phyloP scores from a whole-genome alignment of 2,888 invertebrate species.

The Nasonia oneida region DNA sequence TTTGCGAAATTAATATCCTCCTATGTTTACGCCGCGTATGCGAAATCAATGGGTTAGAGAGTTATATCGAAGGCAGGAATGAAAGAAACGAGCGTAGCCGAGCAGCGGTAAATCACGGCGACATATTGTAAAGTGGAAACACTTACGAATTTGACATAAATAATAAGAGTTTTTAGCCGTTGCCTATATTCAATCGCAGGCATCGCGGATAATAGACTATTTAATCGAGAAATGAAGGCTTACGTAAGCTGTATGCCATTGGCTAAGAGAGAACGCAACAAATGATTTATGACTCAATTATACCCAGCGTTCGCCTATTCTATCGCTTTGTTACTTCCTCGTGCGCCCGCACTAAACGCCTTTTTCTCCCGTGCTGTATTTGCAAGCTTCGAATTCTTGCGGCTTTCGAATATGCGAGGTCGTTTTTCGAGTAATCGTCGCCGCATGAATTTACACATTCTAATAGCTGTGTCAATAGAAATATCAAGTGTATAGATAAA shows the following conservation, averaged over 20 bases:
- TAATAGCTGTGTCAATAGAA: no score
- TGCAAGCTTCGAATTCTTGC: neutral
- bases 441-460: neutral
- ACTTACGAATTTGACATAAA: slow-evolving; percentile 34
- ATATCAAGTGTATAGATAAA: neutral
- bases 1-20: neutral
- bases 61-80: neutral
- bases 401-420: neutral
- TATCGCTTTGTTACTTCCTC: slow-evolving; percentile 32
- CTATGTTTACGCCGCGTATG: neutral
- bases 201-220: slow-evolving; percentile 38
- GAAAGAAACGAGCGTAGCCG: neutral
- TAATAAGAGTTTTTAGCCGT: slow-evolving; percentile 30
- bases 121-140: neutral
- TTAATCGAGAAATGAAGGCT: slow-evolving; percentile 40
- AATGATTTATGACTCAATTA: slow-evolving; percentile 56
- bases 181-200: slow-evolving; percentile 42
- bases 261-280: slow-evolving; percentile 34
- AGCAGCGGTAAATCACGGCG: neutral
- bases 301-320: slow-evolving; percentile 19
- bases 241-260: slow-evolving; percentile 33
- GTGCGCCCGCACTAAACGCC: neutral
- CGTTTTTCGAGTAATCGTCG: neutral
- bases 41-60: neutral
- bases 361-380: neutral